Base-by-base conservation (phyloP, 2,797 vertebrate genomes). In the Eurystomus glaucurus region DNA sequence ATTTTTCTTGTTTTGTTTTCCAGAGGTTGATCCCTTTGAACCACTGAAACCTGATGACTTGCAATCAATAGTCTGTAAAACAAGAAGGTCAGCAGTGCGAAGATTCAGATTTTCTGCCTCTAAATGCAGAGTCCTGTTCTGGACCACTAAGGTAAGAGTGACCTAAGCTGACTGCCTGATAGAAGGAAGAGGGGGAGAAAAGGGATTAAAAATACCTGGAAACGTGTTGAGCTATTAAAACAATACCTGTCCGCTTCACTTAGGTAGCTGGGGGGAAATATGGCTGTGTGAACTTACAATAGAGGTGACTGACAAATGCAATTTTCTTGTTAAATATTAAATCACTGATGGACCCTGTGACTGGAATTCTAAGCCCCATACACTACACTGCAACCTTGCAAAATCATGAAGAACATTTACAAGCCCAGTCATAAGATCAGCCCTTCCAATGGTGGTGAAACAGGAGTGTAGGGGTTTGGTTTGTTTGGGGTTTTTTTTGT, bases 31-130 rank as follows among this genome's bases (percentile, higher is more conserved):
- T 95, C 62, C 85, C 69, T 79, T 89, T 87, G 94, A 96, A 75
- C 90, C 79, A 91, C 64, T 85, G 88, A 95, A 96, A 94, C 90
- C 72, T 75, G 92, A 95, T 79, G 94, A 93, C 85, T 96, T 74
- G 45, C 52, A 96, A 95, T 98, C 96, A 96, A 97, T 97, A 97
- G 94, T 84, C 81, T 83, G 92, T 87, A 88, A 97, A 98, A 96
- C 94, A 95, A 64, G 89, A 89, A 95, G 96, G 88, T 96, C 90
- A 94, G 91, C 77, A 78, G 46, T 86, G 95, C 0, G 12, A 96
- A 95, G 93, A 97, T 96, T 96, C 96, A 86, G 96, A 94, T 97
- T 96, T 96, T 95, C 93, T 96, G 93, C 78, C 88, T 97, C 84
- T 96, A 64, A 75, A 84, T 3, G 41, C 79, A 83, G 94, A 58